phyloP scores from a whole-genome alignment of 2,113 vertebrate genomes.

The Lamprotornis superbus region DNA sequence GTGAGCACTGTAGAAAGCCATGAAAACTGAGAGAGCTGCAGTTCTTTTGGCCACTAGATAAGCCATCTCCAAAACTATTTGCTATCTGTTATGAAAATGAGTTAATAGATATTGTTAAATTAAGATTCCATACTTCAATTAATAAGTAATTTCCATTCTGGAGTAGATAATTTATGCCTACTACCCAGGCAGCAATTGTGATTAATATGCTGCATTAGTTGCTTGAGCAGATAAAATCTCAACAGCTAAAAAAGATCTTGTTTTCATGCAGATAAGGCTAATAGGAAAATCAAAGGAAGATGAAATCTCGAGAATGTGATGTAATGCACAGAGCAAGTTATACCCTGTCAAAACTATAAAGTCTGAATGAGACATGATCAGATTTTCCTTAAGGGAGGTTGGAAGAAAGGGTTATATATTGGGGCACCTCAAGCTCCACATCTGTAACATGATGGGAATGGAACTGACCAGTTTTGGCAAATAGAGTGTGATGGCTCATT shows the following conservation, averaged over 20 bases:
- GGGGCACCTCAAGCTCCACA: neutral
- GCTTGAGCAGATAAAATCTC: slow-evolving; percentile 32
- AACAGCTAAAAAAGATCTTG: neutral
- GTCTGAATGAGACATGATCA: neutral
- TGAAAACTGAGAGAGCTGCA: neutral
- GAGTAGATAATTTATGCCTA: slow-evolving; percentile 7
- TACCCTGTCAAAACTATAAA: neutral
- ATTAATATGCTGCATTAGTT: slow-evolving; percentile 29
- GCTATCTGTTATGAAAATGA: neutral
- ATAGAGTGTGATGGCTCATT: neutral
- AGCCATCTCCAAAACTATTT: neutral
- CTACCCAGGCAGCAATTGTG: neutral
- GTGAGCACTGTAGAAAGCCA: neutral
- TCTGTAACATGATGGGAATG: neutral
- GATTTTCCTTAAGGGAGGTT: neutral
- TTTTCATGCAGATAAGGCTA: slow-evolving; percentile 35
- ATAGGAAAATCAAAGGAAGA: slow-evolving; percentile 30
- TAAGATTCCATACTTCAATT: neutral
- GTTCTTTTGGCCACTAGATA: neutral
- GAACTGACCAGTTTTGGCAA: neutral
- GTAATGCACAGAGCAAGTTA: neutral
- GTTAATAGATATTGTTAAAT: neutral
- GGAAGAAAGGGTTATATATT: neutral
- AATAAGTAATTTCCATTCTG: neutral
- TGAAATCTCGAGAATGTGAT: neutral